phyloP scores from a whole-genome alignment of 2,797 vertebrate genomes.

The Pantherophis vulpinus region DNA sequence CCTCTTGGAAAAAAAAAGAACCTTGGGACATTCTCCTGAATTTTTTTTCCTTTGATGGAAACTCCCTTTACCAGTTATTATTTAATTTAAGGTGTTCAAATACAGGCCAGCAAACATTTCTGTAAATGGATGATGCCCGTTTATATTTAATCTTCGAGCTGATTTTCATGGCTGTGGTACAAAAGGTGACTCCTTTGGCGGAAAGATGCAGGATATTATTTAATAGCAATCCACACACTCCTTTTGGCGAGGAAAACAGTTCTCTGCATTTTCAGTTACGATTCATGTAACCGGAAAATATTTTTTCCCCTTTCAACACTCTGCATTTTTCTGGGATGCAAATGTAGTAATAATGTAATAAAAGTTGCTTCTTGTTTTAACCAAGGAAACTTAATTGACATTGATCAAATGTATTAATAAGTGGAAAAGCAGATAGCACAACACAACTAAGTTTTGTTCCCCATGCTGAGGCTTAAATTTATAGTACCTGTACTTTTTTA shows the following conservation, averaged over 20 bases:
- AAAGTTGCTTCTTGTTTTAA: neutral
- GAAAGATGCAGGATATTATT: neutral
- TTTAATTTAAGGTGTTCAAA: neutral
- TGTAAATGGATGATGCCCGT: neutral
- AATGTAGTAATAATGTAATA: slow-evolving; percentile 6
- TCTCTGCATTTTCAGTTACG: slow-evolving; percentile 23
- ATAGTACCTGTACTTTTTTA: neutral
- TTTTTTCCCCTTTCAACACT: neutral
- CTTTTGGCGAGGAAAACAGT: slow-evolving; percentile 1
- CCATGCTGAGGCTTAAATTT: neutral
- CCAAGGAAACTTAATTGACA: neutral
- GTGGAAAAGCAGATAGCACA: neutral
- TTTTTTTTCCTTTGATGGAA: fast-evolving
- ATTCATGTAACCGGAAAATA: slow-evolving; percentile 8
- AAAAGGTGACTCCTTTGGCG: slow-evolving; percentile 17
- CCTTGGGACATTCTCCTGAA: neutral
- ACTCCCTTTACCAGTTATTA: neutral
- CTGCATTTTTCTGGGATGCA: slow-evolving; percentile 17
- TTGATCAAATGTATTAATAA: neutral
- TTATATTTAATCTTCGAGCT: neutral
- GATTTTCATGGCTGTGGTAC: neutral
- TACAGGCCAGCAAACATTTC: neutral
- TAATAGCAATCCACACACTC: slow-evolving; percentile 29
- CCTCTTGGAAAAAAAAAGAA: no score
- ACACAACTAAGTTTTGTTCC: neutral